Evolutionary conservation across 2,888 invertebrate species (phyloP), one percentile per base, ranked within the genome.

Genomic region (Fragum sueziense): DNA sequence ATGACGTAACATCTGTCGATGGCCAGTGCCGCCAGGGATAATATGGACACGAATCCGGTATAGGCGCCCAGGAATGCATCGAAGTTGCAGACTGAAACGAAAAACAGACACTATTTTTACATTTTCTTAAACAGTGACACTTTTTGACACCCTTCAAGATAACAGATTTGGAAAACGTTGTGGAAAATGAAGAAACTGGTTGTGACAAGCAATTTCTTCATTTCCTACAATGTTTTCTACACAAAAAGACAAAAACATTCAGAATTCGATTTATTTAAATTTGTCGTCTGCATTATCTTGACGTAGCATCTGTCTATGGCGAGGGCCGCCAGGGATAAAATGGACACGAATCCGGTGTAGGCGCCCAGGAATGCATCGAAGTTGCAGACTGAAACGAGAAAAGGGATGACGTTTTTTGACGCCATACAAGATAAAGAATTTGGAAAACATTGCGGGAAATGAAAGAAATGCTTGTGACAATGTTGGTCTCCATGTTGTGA

Each of bases 11-110:
- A 80, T 7, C 80, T 57, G 54, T 80, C 67, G 0, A 70, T 27
- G 20, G 80, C 80, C 11, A 80, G 20, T 1, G 73, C 80, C 4
- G 65, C 70, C 11, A 80, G 29, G 3, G 80, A 76, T 68, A 65
- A 57, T 14, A 80, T 80, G 7, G 76, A 73, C 33, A 73, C 73
- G 33, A 80, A 80, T 9, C 80, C 80, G 37, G 67, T 67, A 14
- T 73, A 27, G 4, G 80, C 80, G 3, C 54, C 76, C 6, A 73
- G 54, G 52, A 76, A 80, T 7, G 76, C 73, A 31, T 76, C 73
- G 34, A 31, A 65, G n/a, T 71, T 51, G 41, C 80, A 80, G 22
- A 73, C 80, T 80, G 80, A 33, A 76, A 76, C 25, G 31, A 70
- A 52, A 52, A 51, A 65, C 57, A 54, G 29, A 70, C 20, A 33